Evolutionary conservation across 2,113 vertebrate species (phyloP).

Genomic region (Antennarius striatus): DNA sequence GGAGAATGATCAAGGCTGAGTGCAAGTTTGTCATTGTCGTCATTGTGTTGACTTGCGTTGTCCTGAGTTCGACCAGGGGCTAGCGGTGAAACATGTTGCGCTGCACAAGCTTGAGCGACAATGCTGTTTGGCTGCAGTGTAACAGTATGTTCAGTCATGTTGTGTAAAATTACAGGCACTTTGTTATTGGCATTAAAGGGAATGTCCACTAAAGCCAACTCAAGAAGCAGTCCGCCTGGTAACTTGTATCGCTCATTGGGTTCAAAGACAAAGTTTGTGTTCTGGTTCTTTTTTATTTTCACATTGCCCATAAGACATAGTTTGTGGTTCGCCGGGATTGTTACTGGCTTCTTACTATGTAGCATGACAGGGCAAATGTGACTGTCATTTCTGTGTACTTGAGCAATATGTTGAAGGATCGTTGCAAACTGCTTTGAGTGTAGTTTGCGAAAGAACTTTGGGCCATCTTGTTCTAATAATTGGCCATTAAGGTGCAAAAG

Average conservation of each 20-base stretch:
- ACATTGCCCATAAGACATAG: no score
- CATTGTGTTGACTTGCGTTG: not conserved
- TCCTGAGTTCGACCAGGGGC: not conserved
- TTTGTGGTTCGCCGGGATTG: no score
- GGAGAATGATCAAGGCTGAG: not conserved
- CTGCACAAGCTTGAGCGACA: constrained; percentile 1
- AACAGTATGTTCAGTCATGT: not conserved
- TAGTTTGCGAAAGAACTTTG: not conserved
- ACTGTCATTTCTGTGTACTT: not conserved
- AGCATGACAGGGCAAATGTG: not conserved
- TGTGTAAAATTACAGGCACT: no score
- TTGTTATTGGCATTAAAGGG: no score
- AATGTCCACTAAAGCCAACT: no score
- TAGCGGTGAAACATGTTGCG: not conserved
- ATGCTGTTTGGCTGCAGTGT: not conserved
- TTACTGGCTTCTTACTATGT: not conserved
- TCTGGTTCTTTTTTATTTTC: no score
- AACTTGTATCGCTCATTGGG: no score
- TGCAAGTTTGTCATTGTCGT: not conserved
- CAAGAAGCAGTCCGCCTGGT: no score
- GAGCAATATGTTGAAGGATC: constrained; percentile 3
- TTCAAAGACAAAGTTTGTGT: no score
- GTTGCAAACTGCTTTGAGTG: not conserved
- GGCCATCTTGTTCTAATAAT: not conserved
- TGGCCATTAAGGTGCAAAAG: not conserved